Evolutionary conservation across 1,140 invertebrate species (phyloP), one percentile per base, ranked within the genome.

Genomic region (Platyura marginata): DNA sequence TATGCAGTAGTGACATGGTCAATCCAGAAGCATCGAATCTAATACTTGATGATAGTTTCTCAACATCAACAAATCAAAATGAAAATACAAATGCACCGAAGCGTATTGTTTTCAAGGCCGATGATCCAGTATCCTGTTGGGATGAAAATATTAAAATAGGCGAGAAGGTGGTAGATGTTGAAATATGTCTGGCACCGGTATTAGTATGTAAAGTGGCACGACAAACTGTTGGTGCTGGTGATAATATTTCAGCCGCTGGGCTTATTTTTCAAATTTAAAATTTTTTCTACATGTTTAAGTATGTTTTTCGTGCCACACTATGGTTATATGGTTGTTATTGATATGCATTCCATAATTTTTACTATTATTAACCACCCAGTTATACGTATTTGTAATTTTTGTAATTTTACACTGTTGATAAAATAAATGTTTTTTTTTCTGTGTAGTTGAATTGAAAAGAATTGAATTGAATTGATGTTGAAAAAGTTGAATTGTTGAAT

Each of bases 191-290:
- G 1, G 82, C 86, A 1, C 85, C 86, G 2, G 84, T 86, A 3
- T 59, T 90, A 4, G 83, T 91, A 0, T 91, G 87, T 51, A 87
- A 81, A 0, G 65, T 84, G 48, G 81, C 82, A 2, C 70, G 75
- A 36, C 75, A 89, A 51, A 90, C 87, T 13, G 85, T 79, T 1
- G 86, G 87, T 1, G 85, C 83, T 11, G 86, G 87, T 2, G 86
- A 91, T 56, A 91, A 90, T 53, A 85, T 91, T 44, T 89, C 85
- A 1, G 81, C 83, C 23, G 82, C 85, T 8, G 85, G 83, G 16
- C 58, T 90, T 3, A 76, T 81, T 21, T 65, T 81, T 23, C 85
- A 90, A 59, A 71, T 86, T 40, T n/a, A 73, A 64, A 43, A 10
- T 38, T 8, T 32, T 32, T n/a, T n/a, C n/a, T n/a, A n/a, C n/a